Evolutionary conservation across 2,888 invertebrate genomes (phyloP), one percentile per base, ranked within the genome.

Genomic region (Thumatha senex): DNA sequence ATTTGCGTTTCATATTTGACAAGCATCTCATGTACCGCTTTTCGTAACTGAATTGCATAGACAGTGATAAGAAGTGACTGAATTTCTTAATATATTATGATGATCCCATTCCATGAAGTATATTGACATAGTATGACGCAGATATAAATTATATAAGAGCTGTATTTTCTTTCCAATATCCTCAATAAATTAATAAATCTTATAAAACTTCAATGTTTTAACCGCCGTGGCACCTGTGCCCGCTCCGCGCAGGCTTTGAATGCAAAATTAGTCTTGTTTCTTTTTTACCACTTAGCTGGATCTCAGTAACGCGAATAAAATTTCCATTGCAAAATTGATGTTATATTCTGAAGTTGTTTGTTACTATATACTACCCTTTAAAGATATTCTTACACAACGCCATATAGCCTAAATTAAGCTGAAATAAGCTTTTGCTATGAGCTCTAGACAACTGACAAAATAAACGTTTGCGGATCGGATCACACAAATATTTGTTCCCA

Each of bases 171-270:
- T 80, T 81, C 80, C 88, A 83, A 89, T 89, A 88, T 81, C 80
- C 81, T 72, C 74, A 76, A 86, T 89, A 88, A 87, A 87, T 88
- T 89, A 87, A 87, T 89, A 91, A 90, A 89, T 89, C 88, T 82
- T 71, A 89, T 88, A 89, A 89, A 89, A 88, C 80, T 86, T 80
- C 82, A 89, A 87, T 89, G 87, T 89, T 89, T 88, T 86, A 89
- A 86, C 88, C 87, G 76, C 78, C 66, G 65, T 58, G 69, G 78
- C 90, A 90, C 90, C 90, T 90, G 90, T 81, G 81, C 81, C 83
- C 84, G 81, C 78, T 74, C 63, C 65, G 56, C 58, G 73, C 84
- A 80, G 83, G 87, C 85, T 89, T 86, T 89, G 89, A 90, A 90
- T 90, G 84, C 82, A 80, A 86, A 89, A 89, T 89, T 84, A 85